These are phyloP conservation scores for Drosophila ananassae DNA, from an alignment of 1,140 invertebrate genomes.

Conservation along the genomic window DNA sequence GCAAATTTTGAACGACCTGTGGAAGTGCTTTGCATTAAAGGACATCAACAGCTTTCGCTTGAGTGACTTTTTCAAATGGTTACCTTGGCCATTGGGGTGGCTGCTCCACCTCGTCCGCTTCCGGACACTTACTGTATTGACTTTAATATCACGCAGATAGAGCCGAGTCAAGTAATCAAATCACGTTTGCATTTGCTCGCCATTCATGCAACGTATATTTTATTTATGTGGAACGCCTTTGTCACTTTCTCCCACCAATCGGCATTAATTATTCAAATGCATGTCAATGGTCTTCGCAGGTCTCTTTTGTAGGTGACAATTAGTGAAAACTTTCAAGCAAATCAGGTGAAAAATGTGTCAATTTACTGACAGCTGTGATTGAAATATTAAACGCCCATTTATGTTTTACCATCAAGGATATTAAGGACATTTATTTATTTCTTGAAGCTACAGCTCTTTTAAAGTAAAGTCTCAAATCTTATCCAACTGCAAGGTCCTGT, in stretches of 20 bases:
- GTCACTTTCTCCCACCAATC: constrained; percentile 4
- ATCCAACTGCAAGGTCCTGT: constrained; percentile 1
- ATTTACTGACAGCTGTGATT: constrained; percentile 54
- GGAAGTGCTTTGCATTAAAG: constrained; percentile 25
- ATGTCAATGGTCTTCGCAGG: constrained; percentile 71
- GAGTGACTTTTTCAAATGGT: constrained; percentile 69
- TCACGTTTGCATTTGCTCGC: constrained; percentile 1
- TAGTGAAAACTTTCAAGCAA: constrained; percentile 6
- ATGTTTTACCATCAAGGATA: too few relatives aligned
- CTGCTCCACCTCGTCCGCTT: not conserved
- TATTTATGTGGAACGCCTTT: constrained; percentile 7
- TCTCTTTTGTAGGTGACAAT: constrained; percentile 22
- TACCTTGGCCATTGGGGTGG: constrained; percentile 37
- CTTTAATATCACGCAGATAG: constrained; percentile 34
- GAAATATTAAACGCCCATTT: constrained; percentile 55
- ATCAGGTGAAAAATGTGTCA: constrained; percentile 64
- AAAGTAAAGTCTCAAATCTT: constrained; percentile 26
- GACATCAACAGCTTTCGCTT: constrained; percentile 66
- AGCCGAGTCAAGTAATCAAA: constrained; percentile 5
- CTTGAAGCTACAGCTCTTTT: too few relatives aligned
- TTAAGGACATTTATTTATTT: too few relatives aligned
- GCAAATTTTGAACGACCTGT: constrained; percentile 60
- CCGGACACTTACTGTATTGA: not conserved
- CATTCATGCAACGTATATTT: constrained; percentile 7
- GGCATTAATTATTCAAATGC: constrained; percentile 70